phyloP scores from a whole-genome alignment of 2,113 vertebrate species.

The Furnarius figulus region DNA sequence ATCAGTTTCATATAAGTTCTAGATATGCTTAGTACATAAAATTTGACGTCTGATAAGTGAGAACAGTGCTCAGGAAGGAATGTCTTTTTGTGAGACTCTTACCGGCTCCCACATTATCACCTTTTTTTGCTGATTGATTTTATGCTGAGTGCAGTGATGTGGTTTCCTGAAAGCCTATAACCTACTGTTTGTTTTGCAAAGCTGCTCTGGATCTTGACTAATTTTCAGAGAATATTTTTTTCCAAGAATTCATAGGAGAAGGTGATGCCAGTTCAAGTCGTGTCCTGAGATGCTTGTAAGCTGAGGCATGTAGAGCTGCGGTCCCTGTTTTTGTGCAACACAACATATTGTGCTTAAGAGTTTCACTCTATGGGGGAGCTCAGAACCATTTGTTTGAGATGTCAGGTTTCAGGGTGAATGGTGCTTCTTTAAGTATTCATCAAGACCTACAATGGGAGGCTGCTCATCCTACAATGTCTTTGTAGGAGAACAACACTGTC shows the following conservation, averaged over 20 bases:
- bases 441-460: background rate
- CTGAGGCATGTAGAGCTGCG: background rate
- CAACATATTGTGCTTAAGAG: background rate
- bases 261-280: background rate
- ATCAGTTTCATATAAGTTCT: conserved; percentile 4
- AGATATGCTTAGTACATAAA: conserved; percentile 16
- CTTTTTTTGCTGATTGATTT: conserved; percentile 10
- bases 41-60: background rate
- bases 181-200: conserved; percentile 43
- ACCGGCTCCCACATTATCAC: conserved; percentile 19
- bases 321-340: conserved; percentile 42
- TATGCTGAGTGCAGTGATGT: background rate
- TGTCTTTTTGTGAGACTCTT: conserved; percentile 24
- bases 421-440: conserved; percentile 15
- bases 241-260: conserved; percentile 38
- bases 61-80: conserved; percentile 27
- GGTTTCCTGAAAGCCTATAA: conserved; percentile 30
- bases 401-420: conserved; percentile 34
- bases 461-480: background rate
- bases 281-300: conserved; percentile 54
- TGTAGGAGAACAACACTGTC: background rate
- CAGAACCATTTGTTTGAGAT: conserved; percentile 34
- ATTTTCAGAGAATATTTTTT: conserved; percentile 48
- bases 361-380: background rate
- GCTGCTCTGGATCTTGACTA: conserved; percentile 16